Base-by-base conservation (phyloP, 2,797 vertebrate genomes). In the Ciconia nigra region DNA sequence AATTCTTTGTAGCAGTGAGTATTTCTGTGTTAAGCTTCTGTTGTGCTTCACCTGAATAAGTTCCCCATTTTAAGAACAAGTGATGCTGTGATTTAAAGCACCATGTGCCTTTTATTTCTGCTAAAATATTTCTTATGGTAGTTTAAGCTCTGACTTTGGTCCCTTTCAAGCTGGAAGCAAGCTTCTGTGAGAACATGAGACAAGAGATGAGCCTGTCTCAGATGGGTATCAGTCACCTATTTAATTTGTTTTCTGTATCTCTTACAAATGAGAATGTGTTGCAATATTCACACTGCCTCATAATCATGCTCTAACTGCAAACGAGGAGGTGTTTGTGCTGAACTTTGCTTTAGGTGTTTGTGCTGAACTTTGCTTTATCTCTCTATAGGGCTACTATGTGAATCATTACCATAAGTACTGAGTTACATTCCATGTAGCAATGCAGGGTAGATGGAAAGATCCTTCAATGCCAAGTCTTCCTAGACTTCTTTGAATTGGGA, bases 1-100 rank as follows among this genome's bases (percentile, higher is more conserved):
- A 78, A 47, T 22, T 57, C 13, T 63, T 29, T 33, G 52, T 12
- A n/a, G 57, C 52, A 42, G 95, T 87, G 91, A 94, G 91, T 91
- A 87, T 91, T 83, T 73, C 42, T 79, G 39, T 70, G 89, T 76
- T 16, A 17, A 28, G 9, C 29, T 93, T 54, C 39, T 41, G 31
- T 51, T 77, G 35, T 73, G 3, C 74, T 81, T 77, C 82, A 80
- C 22, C 29, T 41, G 13, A 49, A 13, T 31, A 33, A 83, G n/a
- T 11, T 58, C 19, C 37, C 19, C 5, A 2, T 25, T 72, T 72
- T 15, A 52, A 19, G 52, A 87, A 51, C 16, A 66, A 62, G 25
- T 2, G 46, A 42, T 17, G 47, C 70, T 49, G 26, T 18, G 54
- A 47, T 37, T 73, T 61, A 66, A 70, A 83, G 42, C 5, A 35